Evolutionary conservation across 2,888 invertebrate species (phyloP).

Genomic region (Acanthoscelides obtectus): DNA sequence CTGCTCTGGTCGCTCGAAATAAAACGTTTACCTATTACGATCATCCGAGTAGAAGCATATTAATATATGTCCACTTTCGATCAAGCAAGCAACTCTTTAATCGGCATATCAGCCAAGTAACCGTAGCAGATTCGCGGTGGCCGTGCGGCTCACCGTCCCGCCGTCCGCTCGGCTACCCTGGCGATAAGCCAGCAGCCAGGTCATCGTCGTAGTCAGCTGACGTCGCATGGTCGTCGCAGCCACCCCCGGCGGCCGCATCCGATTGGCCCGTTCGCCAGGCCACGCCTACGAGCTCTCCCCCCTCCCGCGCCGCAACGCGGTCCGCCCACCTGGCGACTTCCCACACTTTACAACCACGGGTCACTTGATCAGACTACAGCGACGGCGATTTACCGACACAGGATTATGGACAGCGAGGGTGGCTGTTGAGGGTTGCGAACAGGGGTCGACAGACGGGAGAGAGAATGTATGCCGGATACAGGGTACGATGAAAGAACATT

Average conservation of each 20-base stretch:
- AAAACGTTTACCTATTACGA: too few relatives aligned
- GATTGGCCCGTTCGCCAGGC: conserved; percentile 7
- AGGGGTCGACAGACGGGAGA: background rate
- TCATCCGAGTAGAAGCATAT: too few relatives aligned
- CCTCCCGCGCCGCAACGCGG: conserved; percentile 35
- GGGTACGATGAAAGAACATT: too few relatives aligned
- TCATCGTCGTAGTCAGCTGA: conserved; percentile 34
- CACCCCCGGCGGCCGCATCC: conserved; percentile 5
- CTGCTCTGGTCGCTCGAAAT: too few relatives aligned
- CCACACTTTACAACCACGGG: conserved; percentile 48
- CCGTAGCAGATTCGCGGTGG: too few relatives aligned
- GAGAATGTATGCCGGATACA: background rate
- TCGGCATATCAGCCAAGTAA: too few relatives aligned
- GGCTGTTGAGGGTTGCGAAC: too few relatives aligned
- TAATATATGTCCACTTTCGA: too few relatives aligned
- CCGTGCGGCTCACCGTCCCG: too few relatives aligned
- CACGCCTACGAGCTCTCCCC: conserved; percentile 12
- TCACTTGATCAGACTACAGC: conserved; percentile 40
- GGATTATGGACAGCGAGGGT: conserved; percentile 25
- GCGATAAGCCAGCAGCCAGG: background rate
- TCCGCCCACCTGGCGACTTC: conserved; percentile 47
- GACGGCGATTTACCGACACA: conserved; percentile 39
- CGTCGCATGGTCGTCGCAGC: conserved; percentile 38
- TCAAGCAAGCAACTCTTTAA: too few relatives aligned
- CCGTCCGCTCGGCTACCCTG: background rate